These are phyloP conservation scores for Charanyca ferruginea DNA, from an alignment of 2,888 invertebrate species.

Conservation along the genomic window DNA sequence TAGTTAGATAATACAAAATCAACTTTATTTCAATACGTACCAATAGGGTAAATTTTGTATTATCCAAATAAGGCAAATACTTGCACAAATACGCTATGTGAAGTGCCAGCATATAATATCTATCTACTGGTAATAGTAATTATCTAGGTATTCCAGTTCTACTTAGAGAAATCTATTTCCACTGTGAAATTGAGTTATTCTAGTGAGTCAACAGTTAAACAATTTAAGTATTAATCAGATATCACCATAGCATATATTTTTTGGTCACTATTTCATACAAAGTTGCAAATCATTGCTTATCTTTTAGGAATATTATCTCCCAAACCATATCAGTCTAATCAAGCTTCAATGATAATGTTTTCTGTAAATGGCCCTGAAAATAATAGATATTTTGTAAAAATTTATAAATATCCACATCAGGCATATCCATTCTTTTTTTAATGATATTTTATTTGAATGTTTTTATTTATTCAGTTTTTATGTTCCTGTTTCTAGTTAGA, in stretches of 20 bases:
- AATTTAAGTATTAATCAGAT: neutral
- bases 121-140: neutral
- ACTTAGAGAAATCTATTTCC: neutral
- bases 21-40: too few species aligned
- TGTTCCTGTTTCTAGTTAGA: neutral
- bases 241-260: neutral
- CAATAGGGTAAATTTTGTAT: too few species aligned
- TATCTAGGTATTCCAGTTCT: neutral
- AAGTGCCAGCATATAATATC: too few species aligned
- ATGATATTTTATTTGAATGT: neutral
- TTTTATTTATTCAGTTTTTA: too few species aligned
- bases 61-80: too few species aligned
- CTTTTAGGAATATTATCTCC: conserved; percentile 21
- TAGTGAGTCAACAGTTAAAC: neutral
- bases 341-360: neutral
- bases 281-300: conserved; percentile 36
- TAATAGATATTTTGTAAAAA: neutral
- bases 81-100: too few species aligned
- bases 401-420: neutral
- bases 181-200: neutral
- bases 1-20: too few species aligned
- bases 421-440: neutral
- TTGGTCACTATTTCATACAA: conserved; percentile 9
- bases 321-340: conserved; percentile 17
- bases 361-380: conserved; percentile 16